Percentiles rank a stretch among this genome's conserved stretches.
These are phyloP conservation scores for Bugulina stolonifera DNA, from an alignment of 2,888 invertebrate genomes.

Conservation along the genomic window DNA sequence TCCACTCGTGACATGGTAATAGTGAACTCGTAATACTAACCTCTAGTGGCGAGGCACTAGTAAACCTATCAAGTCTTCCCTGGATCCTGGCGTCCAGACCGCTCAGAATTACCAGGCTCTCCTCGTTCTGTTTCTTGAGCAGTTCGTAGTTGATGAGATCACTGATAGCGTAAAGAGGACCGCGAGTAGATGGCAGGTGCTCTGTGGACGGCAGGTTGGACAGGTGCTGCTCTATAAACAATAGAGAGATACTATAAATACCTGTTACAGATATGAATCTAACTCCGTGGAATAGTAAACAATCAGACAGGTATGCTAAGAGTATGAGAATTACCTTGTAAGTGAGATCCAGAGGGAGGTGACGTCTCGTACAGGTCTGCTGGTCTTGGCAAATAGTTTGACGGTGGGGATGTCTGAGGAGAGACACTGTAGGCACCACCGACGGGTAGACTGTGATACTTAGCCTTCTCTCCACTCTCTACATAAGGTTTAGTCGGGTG, in stretches of 20 bases:
- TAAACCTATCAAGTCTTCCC: slow-evolving; percentile 32
- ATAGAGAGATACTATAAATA: no score
- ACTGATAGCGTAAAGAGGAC: slow-evolving; percentile 47
- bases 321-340: not conserved
- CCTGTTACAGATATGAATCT: no score
- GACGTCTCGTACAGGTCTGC: not conserved
- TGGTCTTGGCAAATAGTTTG: not conserved
- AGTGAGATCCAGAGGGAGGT: not conserved
- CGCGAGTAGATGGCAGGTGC: slow-evolving; percentile 1
- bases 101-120: slow-evolving; percentile 39
- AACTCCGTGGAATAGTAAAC: no score
- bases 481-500: not conserved
- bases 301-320: no score
- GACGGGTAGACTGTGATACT: not conserved
- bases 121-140: slow-evolving; percentile 45
- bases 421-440: not conserved
- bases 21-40: not conserved
- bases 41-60: slow-evolving; percentile 14
- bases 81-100: slow-evolving; percentile 42
- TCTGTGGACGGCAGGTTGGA: not conserved
- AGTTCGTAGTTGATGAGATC: slow-evolving; percentile 49
- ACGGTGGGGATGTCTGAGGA: not conserved
- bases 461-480: not conserved
- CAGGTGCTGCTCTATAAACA: not conserved
- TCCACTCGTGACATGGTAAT: not conserved